phyloP scores from a whole-genome alignment of 2,113 vertebrate species.

The Emydocephalus ijimae region DNA sequence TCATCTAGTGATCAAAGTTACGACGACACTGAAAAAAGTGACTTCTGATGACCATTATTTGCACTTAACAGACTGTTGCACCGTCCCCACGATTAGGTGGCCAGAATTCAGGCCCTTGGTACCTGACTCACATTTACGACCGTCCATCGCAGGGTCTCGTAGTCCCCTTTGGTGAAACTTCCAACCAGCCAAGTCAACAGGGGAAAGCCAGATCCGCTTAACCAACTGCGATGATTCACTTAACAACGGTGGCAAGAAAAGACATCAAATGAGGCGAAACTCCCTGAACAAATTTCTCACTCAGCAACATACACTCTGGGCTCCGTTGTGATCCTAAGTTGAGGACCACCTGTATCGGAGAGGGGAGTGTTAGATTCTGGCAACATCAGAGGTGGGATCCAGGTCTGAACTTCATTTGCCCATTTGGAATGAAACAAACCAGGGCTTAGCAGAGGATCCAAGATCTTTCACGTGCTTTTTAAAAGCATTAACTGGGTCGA shows the following conservation, averaged over 20 bases:
- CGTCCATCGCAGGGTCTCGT: too few relatives aligned
- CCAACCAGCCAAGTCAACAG: neutral
- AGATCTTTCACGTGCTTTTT: neutral
- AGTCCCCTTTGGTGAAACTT: too few relatives aligned
- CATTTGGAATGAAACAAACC: neutral
- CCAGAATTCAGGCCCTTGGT: neutral
- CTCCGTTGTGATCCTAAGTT: neutral
- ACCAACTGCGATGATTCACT: neutral
- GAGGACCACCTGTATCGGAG: neutral
- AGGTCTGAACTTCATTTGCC: neutral
- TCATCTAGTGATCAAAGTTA: neutral
- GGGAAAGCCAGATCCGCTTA: neutral
- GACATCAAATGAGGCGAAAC: neutral
- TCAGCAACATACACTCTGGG: neutral
- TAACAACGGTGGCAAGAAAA: neutral
- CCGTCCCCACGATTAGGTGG: neutral
- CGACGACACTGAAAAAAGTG: neutral
- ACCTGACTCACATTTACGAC: neutral
- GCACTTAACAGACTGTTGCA: neutral
- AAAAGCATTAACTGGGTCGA: neutral
- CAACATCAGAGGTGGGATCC: neutral
- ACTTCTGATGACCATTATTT: rapidly evolving
- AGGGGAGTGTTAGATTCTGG: neutral
- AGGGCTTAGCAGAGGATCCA: too few relatives aligned
- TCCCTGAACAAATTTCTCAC: too few relatives aligned